Conservation (phyloP, 2,113 vertebrate species). For the Hyaena hyaena region DNA sequence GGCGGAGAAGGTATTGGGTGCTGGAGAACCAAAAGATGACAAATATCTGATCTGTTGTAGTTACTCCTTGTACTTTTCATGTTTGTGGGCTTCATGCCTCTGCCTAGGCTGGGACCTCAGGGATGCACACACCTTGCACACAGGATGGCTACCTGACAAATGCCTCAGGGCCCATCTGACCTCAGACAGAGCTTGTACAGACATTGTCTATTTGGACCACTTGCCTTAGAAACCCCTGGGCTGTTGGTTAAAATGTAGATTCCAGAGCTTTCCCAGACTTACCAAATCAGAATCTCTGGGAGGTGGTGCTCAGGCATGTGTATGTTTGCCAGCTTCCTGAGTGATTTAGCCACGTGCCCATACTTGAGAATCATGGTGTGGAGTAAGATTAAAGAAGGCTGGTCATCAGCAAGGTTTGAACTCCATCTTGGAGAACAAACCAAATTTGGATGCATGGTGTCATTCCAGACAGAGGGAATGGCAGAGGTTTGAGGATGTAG, state of each 20-base stretch:
- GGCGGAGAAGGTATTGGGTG: accelerated
- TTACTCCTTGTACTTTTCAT: accelerated
- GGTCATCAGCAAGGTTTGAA: neutral
- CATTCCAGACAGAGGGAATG: neutral
- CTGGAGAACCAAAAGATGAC: neutral
- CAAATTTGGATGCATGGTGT: neutral
- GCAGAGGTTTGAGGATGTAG: neutral
- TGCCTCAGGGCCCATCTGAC: neutral
- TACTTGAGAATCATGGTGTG: neutral
- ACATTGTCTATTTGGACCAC: neutral
- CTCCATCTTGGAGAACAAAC: neutral
- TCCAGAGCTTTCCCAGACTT: too few species aligned
- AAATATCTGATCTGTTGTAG: neutral
- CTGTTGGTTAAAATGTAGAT: neutral
- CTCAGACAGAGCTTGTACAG: neutral
- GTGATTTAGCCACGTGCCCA: neutral
- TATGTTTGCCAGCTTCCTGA: neutral
- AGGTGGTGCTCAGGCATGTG: accelerated
- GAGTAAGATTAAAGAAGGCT: neutral
- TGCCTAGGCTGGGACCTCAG: neutral
- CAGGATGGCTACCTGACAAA: neutral
- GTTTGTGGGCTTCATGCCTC: neutral
- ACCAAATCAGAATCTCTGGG: neutral
- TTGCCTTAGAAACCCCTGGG: neutral
- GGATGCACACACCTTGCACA: neutral